Evolutionary conservation across 2,797 vertebrate genomes (phyloP), one percentile per base, ranked within the genome.

Genomic region (Phalloptychus januarius): DNA sequence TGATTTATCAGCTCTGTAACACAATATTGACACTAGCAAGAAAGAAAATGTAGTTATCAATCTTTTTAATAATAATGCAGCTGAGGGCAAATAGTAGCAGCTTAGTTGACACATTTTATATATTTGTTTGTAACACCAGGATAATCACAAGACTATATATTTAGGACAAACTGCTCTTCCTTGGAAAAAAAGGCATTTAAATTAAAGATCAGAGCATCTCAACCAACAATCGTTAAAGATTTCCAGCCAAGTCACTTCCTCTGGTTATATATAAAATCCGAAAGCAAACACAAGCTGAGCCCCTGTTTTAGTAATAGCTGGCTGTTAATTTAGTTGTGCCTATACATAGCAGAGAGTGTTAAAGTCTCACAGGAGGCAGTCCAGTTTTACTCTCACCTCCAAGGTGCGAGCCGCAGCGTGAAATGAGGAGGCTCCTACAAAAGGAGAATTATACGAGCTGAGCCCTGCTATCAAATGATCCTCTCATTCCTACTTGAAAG

Each of bases 361-460:
- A 84, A 65, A 86, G 86, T 89, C 91, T 92, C 88, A 18, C 86
- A 87, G 90, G 91, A 92, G 88, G 84, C 85, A 87, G 89, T 92
- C 89, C 88, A 88, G 80, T 88, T 92, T n/a, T 75, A 56, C 78
- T 80, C 67, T 86, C 87, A 87, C 87, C 90, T 91, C 85, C 8
- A 80, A 86, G 85, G 79, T 83, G 72, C 48, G 67, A 85, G 85
- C 82, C 48, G 44, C 84, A 76, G 87, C 75, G 74, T 52, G 77
- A 78, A 81, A 48, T 82, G 71, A 77, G 81, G 90, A 84, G 80
- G 83, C 86, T 89, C 78, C 73, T 69, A 77, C 84, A 86, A 88
- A 84, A 87, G 65, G 86, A 87, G 82, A 88, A 91, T 91, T 89
- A 87, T 91, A 90, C 65, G 79, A 90, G 90, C 83, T 10, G 85